Evolutionary conservation across 2,888 invertebrate species (phyloP).

Genomic region (Anticlea derivata): DNA sequence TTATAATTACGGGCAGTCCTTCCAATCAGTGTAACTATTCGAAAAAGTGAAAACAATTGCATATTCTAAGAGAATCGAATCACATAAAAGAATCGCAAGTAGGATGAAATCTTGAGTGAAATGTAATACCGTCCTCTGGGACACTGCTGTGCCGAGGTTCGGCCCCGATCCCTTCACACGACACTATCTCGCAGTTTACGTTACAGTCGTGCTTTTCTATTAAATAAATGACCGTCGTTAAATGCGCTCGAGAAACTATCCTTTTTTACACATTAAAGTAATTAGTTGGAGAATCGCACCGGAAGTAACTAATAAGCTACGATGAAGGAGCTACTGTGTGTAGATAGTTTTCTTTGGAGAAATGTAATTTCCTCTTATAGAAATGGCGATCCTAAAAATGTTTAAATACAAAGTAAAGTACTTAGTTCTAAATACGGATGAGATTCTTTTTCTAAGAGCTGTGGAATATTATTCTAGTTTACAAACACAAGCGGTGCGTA

Average conservation of each 20-base stretch:
- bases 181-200: conserved; percentile 50
- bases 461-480: conserved; percentile 51
- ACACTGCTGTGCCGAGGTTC: conserved; percentile 47
- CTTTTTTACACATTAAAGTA: conserved; percentile 14
- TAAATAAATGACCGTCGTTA: conserved; percentile 50
- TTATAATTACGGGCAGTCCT: conserved; percentile 68
- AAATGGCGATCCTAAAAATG: background rate
- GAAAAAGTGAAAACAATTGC: conserved; percentile 66
- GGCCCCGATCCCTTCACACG: conserved; percentile 44
- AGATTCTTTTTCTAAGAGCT: conserved; percentile 3
- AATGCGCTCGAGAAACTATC: conserved; percentile 29
- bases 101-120: conserved; percentile 67
- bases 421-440: background rate
- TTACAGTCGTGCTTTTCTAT: conserved; percentile 46
- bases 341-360: background rate
- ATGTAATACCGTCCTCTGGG: conserved; percentile 63
- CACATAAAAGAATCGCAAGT: conserved; percentile 64
- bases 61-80: conserved; percentile 47
- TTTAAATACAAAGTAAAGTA: background rate
- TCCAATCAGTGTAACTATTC: conserved; percentile 70
- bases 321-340: background rate
- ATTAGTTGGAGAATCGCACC: conserved; percentile 11
- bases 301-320: background rate
- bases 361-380: background rate
- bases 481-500: conserved; percentile 64